Evolutionary conservation across 2,797 vertebrate species (phyloP).

Genomic region (Schizothorax lantsangensis): DNA sequence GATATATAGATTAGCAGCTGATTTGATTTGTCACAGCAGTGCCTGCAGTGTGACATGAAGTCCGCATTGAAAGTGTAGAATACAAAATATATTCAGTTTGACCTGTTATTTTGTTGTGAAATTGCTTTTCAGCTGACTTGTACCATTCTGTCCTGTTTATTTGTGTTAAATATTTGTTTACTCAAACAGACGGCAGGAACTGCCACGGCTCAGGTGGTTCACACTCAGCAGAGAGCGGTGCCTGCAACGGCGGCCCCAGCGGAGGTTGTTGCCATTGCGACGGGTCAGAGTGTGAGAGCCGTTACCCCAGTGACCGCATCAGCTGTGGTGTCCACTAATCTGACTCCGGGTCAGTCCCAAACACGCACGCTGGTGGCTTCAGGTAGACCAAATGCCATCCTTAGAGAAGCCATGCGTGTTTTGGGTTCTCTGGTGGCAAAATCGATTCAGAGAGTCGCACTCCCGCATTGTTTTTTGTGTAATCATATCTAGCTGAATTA

Average conservation of each 20-base stretch:
- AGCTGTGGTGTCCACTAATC: constrained; percentile 85
- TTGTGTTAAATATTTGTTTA: constrained; percentile 34
- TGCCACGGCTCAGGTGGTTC: constrained; percentile 84
- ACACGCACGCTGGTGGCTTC: constrained; percentile 85
- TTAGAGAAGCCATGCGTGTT: not conserved
- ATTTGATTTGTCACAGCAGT: not conserved
- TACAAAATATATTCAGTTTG: not conserved
- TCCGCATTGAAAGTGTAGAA: not conserved
- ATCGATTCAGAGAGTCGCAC: constrained; percentile 15
- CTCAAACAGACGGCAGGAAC: constrained; percentile 76
- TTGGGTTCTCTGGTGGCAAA: constrained; percentile 2
- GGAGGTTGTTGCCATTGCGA: constrained; percentile 87
- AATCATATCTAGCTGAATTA: not conserved
- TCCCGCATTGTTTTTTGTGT: not conserved
- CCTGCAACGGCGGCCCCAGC: constrained; percentile 76
- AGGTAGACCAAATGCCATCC: constrained; percentile 81
- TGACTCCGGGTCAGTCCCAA: constrained; percentile 86
- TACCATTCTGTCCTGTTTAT: not conserved
- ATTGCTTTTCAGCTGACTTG: not conserved
- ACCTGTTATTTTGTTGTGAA: not conserved
- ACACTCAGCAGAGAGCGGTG: constrained; percentile 84
- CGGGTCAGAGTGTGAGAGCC: constrained; percentile 83
- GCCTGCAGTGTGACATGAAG: not conserved
- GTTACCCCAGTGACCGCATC: constrained; percentile 86
- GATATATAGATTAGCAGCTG: not conserved